Evolutionary conservation across 2,797 vertebrate genomes (phyloP), one percentile per base, ranked within the genome.

Genomic region (Antrozous pallidus): DNA sequence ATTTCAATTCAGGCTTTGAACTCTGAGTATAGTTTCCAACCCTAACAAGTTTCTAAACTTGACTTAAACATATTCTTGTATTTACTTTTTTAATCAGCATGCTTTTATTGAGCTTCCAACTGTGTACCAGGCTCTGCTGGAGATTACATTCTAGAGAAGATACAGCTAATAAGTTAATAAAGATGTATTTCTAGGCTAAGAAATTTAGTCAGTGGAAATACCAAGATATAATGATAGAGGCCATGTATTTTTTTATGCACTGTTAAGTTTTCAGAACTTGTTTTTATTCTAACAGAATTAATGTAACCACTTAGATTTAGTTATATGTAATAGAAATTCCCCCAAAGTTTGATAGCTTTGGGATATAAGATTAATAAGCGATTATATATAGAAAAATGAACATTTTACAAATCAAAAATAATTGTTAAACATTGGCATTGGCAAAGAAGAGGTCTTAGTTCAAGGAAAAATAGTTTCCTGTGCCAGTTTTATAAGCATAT

Each of bases 361-460:
- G 9, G 42, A 56, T 90, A 22, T n/a, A 88, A 94, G 26, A 79
- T 88, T 75, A 88, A 6, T 86, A 92, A 79, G 33, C 28, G 11
- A 87, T 91, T 89, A 74, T 81, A 51, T 84, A 69, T 93, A 83
- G 36, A 74, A 91, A 91, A 85, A 71, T 79, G 6, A 82, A 71
- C 18, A 83, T 85, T 95, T 96, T 93, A 84, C n/a, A 85, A 38
- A 81, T 92, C 47, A 74, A 65, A 71, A 95, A 65, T 8, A 71
- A 24, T 61, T 88, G 33, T 58, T 93, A 49, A 79, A 56, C 40
- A 69, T 94, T 61, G 28, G 10, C 61, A 67, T 74, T 88, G 56
- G 11, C 58, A 61, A 78, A 51, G 51, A 79, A 75, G 77, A 84
- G 20, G 8, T 40, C 45, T 86, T 90, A 49, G 38, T 71, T 94